Conservation (phyloP, 2,113 vertebrate species). For the Bubo scandiacus region DNA sequence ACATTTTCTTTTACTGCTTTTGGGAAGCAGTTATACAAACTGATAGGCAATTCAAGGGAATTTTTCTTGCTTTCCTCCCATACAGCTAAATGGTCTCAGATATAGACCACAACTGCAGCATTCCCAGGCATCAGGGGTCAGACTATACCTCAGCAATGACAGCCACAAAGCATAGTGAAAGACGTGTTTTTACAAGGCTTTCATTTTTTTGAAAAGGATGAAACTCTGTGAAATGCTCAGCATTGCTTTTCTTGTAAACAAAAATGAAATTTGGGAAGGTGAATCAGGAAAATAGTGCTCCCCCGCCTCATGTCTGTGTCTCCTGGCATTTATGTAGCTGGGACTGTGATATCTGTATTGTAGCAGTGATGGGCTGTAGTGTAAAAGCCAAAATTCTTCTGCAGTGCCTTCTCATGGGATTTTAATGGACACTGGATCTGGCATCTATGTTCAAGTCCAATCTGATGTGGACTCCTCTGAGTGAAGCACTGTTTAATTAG, state of each 20-base stretch:
- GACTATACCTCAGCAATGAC: not conserved
- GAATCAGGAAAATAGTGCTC: not conserved
- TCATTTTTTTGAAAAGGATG: not conserved
- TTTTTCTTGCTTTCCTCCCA: not conserved
- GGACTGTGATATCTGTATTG: not conserved
- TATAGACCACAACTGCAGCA: not conserved
- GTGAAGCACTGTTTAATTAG: constrained; percentile 2
- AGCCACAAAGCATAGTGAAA: not conserved
- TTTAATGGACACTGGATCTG: not conserved
- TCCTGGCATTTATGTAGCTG: not conserved
- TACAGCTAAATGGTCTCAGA: not conserved
- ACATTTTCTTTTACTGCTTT: not conserved
- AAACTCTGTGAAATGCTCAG: not conserved
- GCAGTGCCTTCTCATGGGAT: not conserved
- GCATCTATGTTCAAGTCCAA: not conserved
- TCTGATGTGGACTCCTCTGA: not conserved
- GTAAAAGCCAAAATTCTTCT: not conserved
- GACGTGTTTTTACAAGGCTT: not conserved
- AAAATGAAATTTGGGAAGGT: not conserved
- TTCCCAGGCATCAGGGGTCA: not conserved
- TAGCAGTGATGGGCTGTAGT: not conserved
- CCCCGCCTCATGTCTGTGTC: not conserved
- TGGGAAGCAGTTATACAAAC: not conserved
- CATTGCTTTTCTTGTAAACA: not conserved
- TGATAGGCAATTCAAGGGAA: not conserved